Evolutionary conservation across 2,797 vertebrate species (phyloP).

Genomic region (Tinamus major): DNA sequence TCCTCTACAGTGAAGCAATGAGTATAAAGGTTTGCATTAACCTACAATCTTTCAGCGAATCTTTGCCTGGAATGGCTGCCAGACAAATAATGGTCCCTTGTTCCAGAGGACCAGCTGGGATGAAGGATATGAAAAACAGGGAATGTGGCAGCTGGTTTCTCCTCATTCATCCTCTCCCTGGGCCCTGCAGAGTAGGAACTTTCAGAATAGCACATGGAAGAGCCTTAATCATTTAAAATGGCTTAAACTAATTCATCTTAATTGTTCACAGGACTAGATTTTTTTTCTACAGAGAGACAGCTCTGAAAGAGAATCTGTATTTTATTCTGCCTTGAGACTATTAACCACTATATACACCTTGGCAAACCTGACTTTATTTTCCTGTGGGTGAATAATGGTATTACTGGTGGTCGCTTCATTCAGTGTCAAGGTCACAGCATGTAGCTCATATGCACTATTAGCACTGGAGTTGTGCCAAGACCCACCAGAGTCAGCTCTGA

Average conservation of each 20-base stretch:
- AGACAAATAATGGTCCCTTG: neutral
- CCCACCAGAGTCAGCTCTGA: neutral
- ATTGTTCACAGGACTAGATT: constrained; percentile 6
- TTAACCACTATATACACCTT: constrained; percentile 10
- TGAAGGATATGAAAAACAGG: neutral
- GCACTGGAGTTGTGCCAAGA: neutral
- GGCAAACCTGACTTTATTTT: constrained; percentile 36
- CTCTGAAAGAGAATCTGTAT: neutral
- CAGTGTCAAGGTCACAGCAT: constrained; percentile 41
- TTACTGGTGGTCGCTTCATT: constrained; percentile 19
- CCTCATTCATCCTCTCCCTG: neutral
- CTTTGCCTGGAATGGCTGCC: neutral
- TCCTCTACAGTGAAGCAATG: neutral
- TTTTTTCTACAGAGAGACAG: neutral
- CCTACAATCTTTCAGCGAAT: neutral
- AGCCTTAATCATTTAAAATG: neutral
- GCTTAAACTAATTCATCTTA: constrained; percentile 21
- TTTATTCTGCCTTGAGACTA: neutral
- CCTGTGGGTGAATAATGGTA: constrained; percentile 4
- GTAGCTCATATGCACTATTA: neutral
- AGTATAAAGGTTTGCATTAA: neutral
- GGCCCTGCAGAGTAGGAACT: neutral
- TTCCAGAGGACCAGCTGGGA: neutral
- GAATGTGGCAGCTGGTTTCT: neutral
- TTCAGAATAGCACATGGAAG: neutral